phyloP scores from a whole-genome alignment of 2,113 vertebrate genomes.

The Gobio gobio region DNA sequence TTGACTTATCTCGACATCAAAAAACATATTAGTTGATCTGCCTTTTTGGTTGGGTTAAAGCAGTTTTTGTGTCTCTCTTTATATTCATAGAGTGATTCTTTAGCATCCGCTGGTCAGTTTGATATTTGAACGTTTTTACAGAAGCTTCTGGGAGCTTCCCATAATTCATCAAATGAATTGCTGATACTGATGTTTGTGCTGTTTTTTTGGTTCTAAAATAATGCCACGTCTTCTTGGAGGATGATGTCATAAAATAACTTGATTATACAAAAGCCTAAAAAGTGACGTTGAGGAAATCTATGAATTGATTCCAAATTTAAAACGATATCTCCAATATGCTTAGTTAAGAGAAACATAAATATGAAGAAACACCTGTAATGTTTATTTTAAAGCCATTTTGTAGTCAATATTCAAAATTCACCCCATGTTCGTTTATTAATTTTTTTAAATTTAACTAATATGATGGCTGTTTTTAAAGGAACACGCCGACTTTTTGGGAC shows the following conservation, averaged over 20 bases:
- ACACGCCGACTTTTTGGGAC: too few species aligned
- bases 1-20: background rate
- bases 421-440: background rate
- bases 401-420: background rate
- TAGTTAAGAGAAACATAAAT: background rate
- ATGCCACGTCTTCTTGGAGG: background rate
- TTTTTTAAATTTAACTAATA: background rate
- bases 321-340: background rate
- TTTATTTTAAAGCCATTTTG: background rate
- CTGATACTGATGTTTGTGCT: background rate
- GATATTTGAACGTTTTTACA: background rate
- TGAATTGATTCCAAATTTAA: background rate
- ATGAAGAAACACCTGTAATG: background rate
- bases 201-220: background rate
- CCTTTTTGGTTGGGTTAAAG: background rate
- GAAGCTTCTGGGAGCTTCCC: background rate
- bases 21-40: background rate
- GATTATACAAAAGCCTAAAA: background rate
- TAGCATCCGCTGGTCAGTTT: background rate
- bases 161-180: background rate
- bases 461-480: background rate
- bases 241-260: background rate
- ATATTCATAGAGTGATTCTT: background rate
- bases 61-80: background rate
- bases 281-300: background rate